Percentiles rank a stretch among this genome's conserved stretches.
Conservation (phyloP, 1,140 invertebrate genomes). For the Meloidogyne exigua region DNA sequence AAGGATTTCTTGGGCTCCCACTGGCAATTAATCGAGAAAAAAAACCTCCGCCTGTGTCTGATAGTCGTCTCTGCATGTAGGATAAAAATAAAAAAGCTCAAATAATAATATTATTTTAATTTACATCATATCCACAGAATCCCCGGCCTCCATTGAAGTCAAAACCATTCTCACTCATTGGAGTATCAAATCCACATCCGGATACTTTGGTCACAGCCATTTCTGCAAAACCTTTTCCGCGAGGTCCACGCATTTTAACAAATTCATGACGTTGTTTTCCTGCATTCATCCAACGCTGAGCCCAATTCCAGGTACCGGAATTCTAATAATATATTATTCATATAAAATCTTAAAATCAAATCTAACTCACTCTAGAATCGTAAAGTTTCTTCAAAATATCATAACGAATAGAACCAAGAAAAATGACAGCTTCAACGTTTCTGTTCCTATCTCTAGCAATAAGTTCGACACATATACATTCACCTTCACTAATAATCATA, state of each 20-base stretch:
- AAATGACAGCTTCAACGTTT: slow-evolving; percentile 82
- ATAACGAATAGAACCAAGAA: slow-evolving; percentile 92
- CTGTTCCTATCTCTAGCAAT: slow-evolving; percentile 80
- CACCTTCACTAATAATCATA: slow-evolving; percentile 88
- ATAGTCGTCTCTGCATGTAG: slow-evolving; percentile 48
- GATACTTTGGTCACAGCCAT: slow-evolving; percentile 88
- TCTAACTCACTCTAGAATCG: slow-evolving; percentile 79
- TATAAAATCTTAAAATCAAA: background rate
- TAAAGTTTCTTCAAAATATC: slow-evolving; percentile 94
- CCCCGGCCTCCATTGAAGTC: slow-evolving; percentile 36
- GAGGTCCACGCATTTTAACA: slow-evolving; percentile 92
- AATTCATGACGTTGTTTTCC: slow-evolving; percentile 78
- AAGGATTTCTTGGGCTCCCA: background rate
- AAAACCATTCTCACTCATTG: slow-evolving; percentile 76
- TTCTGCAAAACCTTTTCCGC: slow-evolving; percentile 92
- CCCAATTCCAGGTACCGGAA: slow-evolving; percentile 88
- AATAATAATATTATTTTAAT: background rate
- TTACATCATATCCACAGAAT: slow-evolving; percentile 13
- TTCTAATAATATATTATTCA: slow-evolving; percentile 70
- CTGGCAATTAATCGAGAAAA: slow-evolving; percentile 46
- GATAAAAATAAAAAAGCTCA: background rate
- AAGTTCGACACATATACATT: slow-evolving; percentile 96
- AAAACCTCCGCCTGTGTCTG: slow-evolving; percentile 55
- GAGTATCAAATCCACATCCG: slow-evolving; percentile 86
- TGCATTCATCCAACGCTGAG: slow-evolving; percentile 87